Conservation (phyloP, 2,797 vertebrate genomes). For the Oreortyx pictus region DNA sequence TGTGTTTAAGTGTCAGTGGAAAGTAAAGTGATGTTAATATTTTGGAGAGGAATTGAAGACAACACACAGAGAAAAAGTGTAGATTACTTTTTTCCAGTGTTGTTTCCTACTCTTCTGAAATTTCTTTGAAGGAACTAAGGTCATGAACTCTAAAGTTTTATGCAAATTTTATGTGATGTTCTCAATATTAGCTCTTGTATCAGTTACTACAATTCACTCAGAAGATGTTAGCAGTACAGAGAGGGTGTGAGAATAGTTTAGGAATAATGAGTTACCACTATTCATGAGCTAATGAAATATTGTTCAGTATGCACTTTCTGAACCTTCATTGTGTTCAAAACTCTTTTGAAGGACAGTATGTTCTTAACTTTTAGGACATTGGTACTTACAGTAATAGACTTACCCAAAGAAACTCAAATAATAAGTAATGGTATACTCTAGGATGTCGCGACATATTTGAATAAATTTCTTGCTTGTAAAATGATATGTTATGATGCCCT, state of each 20-base stretch:
- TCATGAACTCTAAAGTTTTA: conserved; percentile 33
- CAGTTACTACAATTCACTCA: background rate
- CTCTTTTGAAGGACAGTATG: background rate
- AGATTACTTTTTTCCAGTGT: background rate
- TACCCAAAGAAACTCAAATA: background rate
- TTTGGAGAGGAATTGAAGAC: background rate
- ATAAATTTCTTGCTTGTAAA: background rate
- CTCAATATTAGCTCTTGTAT: background rate
- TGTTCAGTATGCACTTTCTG: background rate
- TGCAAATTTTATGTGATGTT: conserved; percentile 7
- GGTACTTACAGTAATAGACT: background rate
- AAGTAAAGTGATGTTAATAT: conserved; percentile 22
- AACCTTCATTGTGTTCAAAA: background rate
- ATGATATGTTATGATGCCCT: background rate
- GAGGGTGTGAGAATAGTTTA: background rate
- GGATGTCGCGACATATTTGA: background rate
- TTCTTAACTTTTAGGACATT: background rate
- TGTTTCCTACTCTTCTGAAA: background rate
- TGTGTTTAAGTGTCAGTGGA: background rate
- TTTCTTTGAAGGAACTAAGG: background rate
- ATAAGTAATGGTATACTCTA: background rate
- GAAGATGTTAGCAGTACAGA: background rate
- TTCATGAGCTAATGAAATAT: background rate
- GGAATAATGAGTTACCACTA: background rate
- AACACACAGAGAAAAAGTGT: background rate